These are phyloP conservation scores for Diceros bicornis DNA, from an alignment of 2,797 vertebrate species.

Conservation along the genomic window DNA sequence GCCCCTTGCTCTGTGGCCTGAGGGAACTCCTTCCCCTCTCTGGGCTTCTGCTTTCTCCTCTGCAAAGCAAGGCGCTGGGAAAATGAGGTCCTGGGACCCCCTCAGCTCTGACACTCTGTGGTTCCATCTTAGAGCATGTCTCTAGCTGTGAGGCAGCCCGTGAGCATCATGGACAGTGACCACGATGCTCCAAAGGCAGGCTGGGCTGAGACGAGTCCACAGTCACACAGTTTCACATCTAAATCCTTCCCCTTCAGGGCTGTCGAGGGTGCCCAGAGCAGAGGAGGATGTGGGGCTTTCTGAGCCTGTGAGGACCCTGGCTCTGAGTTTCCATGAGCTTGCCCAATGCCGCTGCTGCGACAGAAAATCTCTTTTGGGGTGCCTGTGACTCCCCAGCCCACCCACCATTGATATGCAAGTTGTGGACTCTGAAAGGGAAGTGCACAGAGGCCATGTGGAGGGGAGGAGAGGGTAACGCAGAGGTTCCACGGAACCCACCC, in stretches of 20 bases:
- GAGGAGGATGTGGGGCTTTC: not conserved
- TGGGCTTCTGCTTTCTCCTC: not conserved
- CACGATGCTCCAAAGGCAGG: rapidly evolving
- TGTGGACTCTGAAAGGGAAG: not conserved
- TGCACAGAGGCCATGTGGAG: not conserved
- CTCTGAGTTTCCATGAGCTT: not conserved
- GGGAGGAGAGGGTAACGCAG: not conserved
- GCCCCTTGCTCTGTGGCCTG: not conserved
- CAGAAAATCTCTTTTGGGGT: not conserved
- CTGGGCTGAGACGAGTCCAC: not conserved
- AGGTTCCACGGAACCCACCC: not conserved
- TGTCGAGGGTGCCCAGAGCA: not conserved
- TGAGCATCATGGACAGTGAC: not conserved
- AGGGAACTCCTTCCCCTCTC: not conserved
- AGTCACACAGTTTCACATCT: not conserved
- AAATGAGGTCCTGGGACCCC: not conserved
- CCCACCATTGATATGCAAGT: not conserved
- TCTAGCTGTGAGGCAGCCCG: too few species aligned
- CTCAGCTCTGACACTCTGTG: not conserved
- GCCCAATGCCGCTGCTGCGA: not conserved
- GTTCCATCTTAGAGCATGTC: not conserved
- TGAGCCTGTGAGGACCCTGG: not conserved
- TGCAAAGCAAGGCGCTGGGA: not conserved
- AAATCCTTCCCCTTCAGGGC: not conserved
- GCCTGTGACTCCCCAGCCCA: not conserved